Conservation (phyloP, 2,888 invertebrate genomes). For the Halocaridina rubra region DNA sequence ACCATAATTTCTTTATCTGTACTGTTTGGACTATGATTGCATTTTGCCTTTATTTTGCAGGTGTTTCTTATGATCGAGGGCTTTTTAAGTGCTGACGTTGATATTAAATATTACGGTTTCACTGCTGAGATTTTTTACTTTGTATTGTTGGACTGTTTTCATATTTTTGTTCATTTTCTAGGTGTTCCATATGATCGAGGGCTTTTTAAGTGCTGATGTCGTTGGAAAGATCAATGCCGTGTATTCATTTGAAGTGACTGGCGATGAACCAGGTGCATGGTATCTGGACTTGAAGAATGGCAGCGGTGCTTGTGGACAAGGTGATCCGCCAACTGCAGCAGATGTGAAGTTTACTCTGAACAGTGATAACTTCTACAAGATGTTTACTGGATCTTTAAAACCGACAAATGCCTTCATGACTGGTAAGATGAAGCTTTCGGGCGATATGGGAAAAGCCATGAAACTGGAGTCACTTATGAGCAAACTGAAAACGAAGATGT, state of each 20-base stretch:
- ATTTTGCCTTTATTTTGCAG: not conserved
- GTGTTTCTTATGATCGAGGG: no score
- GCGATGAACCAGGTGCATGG: constrained; percentile 78
- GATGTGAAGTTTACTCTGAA: constrained; percentile 91
- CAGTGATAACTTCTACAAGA: constrained; percentile 69
- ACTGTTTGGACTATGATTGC: not conserved
- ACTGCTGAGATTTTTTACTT: no score
- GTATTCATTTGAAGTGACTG: constrained; percentile 60
- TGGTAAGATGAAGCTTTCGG: constrained; percentile 92
- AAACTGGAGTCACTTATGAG: constrained; percentile 92
- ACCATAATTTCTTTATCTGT: not conserved
- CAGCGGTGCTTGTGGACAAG: constrained; percentile 81
- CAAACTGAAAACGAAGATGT: constrained; percentile 67
- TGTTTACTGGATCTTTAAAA: constrained; percentile 79
- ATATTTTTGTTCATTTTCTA: no score
- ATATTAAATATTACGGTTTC: no score
- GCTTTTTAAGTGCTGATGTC: constrained; percentile 55
- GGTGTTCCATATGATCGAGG: constrained; percentile 45
- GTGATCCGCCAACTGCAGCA: constrained; percentile 75
- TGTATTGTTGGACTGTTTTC: no score
- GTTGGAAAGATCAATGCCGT: constrained; percentile 63
- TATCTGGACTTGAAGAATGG: constrained; percentile 91
- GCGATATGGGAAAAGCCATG: constrained; percentile 93
- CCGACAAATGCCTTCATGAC: constrained; percentile 95
- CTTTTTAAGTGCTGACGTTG: no score